These are phyloP conservation scores for Chascanopsetta lugubris DNA, from an alignment of 2,113 vertebrate genomes.

Conservation along the genomic window DNA sequence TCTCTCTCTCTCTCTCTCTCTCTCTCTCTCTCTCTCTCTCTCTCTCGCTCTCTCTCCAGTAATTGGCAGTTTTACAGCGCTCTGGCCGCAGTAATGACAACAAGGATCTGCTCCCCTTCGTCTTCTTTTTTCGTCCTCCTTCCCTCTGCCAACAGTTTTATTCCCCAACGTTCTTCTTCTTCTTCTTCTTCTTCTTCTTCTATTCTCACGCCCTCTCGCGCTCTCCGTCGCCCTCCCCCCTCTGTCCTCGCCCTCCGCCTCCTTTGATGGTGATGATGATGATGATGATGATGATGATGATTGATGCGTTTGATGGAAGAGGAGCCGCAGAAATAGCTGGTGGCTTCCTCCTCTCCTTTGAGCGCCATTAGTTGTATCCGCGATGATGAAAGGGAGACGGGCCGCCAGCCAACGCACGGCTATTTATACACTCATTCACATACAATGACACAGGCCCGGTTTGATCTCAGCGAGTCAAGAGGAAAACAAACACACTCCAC, in stretches of 20 bases:
- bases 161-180: not conserved
- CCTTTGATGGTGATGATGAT: too few species aligned
- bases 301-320: slow-evolving; percentile 33
- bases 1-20: not conserved
- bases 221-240: not conserved
- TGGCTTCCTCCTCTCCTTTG: slow-evolving; percentile 24
- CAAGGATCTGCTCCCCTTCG: slow-evolving; percentile 9
- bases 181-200: not conserved
- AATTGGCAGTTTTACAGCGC: slow-evolving; percentile 23
- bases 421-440: slow-evolving; percentile 35
- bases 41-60: slow-evolving; percentile 12
- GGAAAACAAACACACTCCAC: too few species aligned
- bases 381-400: slow-evolving; percentile 25
- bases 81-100: slow-evolving; percentile 19
- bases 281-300: too few species aligned
- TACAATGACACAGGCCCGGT: not conserved
- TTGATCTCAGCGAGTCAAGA: not conserved
- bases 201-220: not conserved
- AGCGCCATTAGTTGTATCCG: slow-evolving; percentile 29
- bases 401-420: not conserved
- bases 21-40: slow-evolving; percentile 2
- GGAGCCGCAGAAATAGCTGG: slow-evolving; percentile 28
- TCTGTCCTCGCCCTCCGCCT: slow-evolving; percentile 11
- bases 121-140: not conserved
- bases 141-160: not conserved